Base-by-base conservation (phyloP, 2,888 invertebrate species). In the Cyclophora punctaria region DNA sequence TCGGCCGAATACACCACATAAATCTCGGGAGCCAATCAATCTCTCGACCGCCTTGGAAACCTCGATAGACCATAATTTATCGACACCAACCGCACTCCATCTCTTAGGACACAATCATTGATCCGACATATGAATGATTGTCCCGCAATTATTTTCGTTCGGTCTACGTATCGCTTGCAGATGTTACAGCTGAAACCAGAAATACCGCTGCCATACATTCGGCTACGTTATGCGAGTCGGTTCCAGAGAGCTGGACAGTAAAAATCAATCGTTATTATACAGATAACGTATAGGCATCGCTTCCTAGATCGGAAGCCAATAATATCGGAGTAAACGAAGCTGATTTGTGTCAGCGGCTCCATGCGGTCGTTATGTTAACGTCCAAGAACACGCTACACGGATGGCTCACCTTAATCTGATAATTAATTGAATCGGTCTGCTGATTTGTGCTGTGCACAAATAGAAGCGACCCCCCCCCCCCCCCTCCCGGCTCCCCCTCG, bases 381-480 rank as follows among this genome's bases (percentile, higher is more conserved):
- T 73, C 72, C 80, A 83, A 82, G 79, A 83, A 73, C 78, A 74
- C 71, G 71, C 64, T 66, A 66, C 73, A 75, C 67, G 77, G 76
- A 80, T 83, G 72, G 81, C 83, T 83, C 87, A 86, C 87, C 83
- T 88, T 87, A 88, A 89, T 88, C 85, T 83, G 75, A 86, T 88
- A 86, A 89, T 89, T 88, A 88, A 89, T 89, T 83, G 84, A 85
- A 81, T 80, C 75, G 77, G 83, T 82, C 82, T 78, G 78, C 73
- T 87, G 88, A 88, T 89, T 88, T 87, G 87, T 86, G 80, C 73
- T 77, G 80, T 65, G 80, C 87, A 75, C 79, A 88, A 88, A 89
- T 88, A 89, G 87, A 78, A 66, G 61, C 67, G 70, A 77, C 77
- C 78, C 74, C 75, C 77, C 73, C 67, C 65, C 51, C 60, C 59